Evolutionary conservation across 2,113 vertebrate species (phyloP).

Genomic region (Xerus inauris): DNA sequence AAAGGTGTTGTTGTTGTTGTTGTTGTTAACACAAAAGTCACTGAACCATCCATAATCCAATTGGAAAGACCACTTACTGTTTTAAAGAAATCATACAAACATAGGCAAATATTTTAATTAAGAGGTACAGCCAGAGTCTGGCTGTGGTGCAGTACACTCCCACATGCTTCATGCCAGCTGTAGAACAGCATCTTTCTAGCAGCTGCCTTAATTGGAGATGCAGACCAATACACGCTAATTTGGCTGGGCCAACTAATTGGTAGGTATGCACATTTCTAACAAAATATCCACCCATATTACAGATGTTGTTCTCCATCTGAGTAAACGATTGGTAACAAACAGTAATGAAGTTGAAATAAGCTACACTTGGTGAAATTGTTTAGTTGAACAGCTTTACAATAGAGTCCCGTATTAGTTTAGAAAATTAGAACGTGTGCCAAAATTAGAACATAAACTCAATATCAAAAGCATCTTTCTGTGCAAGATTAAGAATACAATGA

Average conservation of each 20-base stretch:
- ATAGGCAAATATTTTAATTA: constrained; percentile 76
- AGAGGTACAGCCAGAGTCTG: constrained; percentile 67
- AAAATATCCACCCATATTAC: constrained; percentile 54
- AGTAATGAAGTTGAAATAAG: constrained; percentile 58
- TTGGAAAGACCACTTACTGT: constrained; percentile 68
- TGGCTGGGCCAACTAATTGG: constrained; percentile 67
- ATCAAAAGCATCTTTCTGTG: constrained; percentile 55
- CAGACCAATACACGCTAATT: constrained; percentile 72
- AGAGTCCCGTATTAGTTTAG: constrained; percentile 6
- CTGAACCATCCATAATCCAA: constrained; percentile 72
- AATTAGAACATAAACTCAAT: constrained; percentile 35
- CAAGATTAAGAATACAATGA: not conserved
- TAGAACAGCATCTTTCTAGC: constrained; percentile 34
- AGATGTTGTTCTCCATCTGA: constrained; percentile 61
- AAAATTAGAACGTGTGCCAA: not conserved
- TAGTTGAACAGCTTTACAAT: constrained; percentile 30
- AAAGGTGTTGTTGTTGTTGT: not conserved
- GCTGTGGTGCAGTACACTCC: not conserved
- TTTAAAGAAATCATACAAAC: constrained; percentile 69
- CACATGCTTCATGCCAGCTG: constrained; percentile 69
- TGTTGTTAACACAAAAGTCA: constrained; percentile 52
- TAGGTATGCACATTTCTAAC: constrained; percentile 57
- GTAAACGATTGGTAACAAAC: constrained; percentile 7
- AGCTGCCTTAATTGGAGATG: constrained; percentile 74
- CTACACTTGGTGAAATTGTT: constrained; percentile 34